Evolutionary conservation across 1,140 invertebrate species (phyloP).

Genomic region (Charaxes varanes): DNA sequence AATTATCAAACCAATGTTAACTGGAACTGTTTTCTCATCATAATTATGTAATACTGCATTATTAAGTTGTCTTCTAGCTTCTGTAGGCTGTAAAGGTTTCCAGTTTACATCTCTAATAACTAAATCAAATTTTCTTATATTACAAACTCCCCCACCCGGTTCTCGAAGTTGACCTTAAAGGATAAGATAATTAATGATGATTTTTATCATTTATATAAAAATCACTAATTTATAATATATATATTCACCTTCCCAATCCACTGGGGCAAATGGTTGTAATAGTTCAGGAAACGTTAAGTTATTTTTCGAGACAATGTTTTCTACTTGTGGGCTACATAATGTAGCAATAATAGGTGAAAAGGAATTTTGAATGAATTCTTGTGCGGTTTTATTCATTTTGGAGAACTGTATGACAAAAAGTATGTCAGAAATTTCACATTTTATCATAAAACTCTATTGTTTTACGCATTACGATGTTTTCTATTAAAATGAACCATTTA

Average conservation of each 20-base stretch:
- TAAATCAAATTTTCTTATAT: slow-evolving; percentile 87
- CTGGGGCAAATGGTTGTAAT: slow-evolving; percentile 85
- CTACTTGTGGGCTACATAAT: slow-evolving; percentile 86
- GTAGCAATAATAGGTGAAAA: slow-evolving; percentile 93
- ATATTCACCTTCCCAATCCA: slow-evolving; percentile 52
- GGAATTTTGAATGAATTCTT: slow-evolving; percentile 91
- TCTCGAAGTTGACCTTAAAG: slow-evolving; percentile 86
- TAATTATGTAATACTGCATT: slow-evolving; percentile 86
- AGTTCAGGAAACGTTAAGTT: slow-evolving; percentile 93
- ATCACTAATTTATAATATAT: slow-evolving; percentile 1
- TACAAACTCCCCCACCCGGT: slow-evolving; percentile 82
- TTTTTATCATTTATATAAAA: background rate
- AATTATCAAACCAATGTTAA: slow-evolving; percentile 44
- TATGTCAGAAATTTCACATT: no score
- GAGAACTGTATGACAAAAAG: background rate
- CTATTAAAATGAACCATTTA: no score
- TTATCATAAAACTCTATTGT: no score
- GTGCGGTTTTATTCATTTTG: slow-evolving; percentile 79
- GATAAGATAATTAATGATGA: slow-evolving; percentile 5
- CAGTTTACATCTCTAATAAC: slow-evolving; percentile 87
- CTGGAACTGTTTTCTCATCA: slow-evolving; percentile 76
- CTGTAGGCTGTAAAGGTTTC: slow-evolving; percentile 86
- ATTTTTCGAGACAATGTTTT: slow-evolving; percentile 90
- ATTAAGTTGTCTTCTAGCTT: slow-evolving; percentile 90
- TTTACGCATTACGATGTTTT: no score